Conservation (phyloP, 2,888 invertebrate genomes). For the Ectobius pallidus region DNA sequence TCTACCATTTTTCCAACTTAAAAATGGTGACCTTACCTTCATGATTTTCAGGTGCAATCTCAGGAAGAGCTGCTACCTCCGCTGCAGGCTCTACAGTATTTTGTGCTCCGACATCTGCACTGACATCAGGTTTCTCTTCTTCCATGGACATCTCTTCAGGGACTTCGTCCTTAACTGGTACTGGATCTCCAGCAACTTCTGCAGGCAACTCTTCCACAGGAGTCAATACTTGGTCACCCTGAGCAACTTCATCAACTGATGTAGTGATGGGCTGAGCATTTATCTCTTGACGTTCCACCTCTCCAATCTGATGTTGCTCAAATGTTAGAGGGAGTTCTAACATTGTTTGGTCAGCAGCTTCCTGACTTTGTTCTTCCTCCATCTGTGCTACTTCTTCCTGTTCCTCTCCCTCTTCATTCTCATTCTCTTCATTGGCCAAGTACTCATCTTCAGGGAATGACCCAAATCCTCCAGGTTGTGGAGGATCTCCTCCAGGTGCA, state of each 20-base stretch:
- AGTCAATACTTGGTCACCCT: not conserved
- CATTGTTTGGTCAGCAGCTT: not conserved
- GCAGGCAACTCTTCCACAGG: not conserved
- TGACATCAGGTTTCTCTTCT: not conserved
- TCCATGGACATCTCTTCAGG: not conserved
- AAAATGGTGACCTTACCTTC: no score
- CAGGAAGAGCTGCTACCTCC: no score
- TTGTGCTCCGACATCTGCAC: not conserved
- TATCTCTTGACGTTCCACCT: not conserved
- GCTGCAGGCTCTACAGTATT: no score
- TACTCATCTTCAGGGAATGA: conserved; percentile 4
- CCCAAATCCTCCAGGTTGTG: not conserved
- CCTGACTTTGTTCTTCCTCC: not conserved
- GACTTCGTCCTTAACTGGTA: not conserved
- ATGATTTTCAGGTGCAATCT: no score
- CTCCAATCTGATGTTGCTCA: not conserved
- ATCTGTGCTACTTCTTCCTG: not conserved
- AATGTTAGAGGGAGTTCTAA: conserved; percentile 1
- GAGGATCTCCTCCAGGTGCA: not conserved
- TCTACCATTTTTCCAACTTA: no score
- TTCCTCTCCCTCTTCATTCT: not conserved
- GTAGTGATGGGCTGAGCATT: not conserved
- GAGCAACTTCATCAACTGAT: not conserved
- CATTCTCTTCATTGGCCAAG: not conserved
- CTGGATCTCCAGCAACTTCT: not conserved